Base-by-base conservation (phyloP, 2,888 invertebrate species). In the Merodon equestris region DNA sequence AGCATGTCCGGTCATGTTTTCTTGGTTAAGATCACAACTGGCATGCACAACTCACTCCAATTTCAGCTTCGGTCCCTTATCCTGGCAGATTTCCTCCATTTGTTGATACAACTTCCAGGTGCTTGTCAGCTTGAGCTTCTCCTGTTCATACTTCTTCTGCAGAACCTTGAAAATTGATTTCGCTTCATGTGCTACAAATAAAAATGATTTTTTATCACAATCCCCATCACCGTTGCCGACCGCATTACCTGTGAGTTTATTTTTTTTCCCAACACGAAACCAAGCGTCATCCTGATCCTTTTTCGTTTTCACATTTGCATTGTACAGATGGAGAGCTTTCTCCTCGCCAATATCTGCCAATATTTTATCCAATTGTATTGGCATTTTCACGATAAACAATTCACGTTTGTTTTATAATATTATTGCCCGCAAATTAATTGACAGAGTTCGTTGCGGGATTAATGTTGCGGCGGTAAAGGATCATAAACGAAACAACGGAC, bases 111-210 rank as follows among this genome's bases (percentile, higher is more conserved):
- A 68, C 48, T 88, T 88, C 88, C 88, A 88, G 1, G 85, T 83
- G 1, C 88, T 87, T 4, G 84, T 84, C 0, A 85, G 84, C 56
- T 88, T 88, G 0, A 84, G 19, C 48, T 86, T 87, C 70, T 88
- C 88, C 72, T 87, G 87, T 3, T 87, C 87, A 50, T 87, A 88
- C 82, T 88, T 88, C 63, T 88, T 88, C 27, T 86, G 87, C 42
- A 88, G 79, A 17, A 88, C 88, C 56, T 87, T 88, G 50, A 88
- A 88, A 77, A 88, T 88, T 12, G 88, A 88, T 50, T 87, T 87
- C 3, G 87, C 86, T 70, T 88, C 88, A 60, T 87, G 86, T 18
- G 87, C 88, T 85, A 58, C 12, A 60, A 82, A n/a, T n/a, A 1
- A 13, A 10, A 38, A 17, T 15, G 1, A n/a, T 4, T 4, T 27